These are phyloP conservation scores for Margaritifera margaritifera DNA, from an alignment of 2,888 invertebrate species.

Conservation along the genomic window DNA sequence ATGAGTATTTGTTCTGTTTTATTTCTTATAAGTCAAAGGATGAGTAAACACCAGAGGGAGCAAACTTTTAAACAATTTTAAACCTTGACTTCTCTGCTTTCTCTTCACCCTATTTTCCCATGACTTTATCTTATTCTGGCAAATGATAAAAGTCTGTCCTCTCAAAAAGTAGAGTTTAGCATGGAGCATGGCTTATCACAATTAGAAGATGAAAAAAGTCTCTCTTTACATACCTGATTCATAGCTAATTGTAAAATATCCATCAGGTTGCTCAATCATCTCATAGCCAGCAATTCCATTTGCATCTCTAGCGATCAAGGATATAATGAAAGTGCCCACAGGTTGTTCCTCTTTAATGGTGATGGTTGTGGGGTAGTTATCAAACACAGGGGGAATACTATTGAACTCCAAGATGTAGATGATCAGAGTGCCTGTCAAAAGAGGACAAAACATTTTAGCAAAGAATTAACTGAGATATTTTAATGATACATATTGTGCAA, in stretches of 20 bases:
- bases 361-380: slow-evolving; percentile 18
- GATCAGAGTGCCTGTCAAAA: slow-evolving; percentile 77
- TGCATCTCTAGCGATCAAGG: slow-evolving; percentile 63
- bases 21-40: too few relatives aligned
- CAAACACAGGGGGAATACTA: slow-evolving; percentile 78
- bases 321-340: slow-evolving; percentile 53
- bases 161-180: too few relatives aligned
- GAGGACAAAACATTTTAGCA: too few relatives aligned
- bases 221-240: slow-evolving; percentile 40
- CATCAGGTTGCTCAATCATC: slow-evolving; percentile 41
- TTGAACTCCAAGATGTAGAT: slow-evolving; percentile 79
- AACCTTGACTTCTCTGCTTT: too few relatives aligned
- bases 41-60: too few relatives aligned
- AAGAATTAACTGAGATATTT: too few relatives aligned
- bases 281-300: slow-evolving; percentile 53
- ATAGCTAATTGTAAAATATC: slow-evolving; percentile 42
- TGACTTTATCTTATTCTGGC: too few relatives aligned
- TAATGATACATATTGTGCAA: too few relatives aligned
- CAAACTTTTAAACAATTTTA: too few relatives aligned
- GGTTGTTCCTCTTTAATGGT: slow-evolving; percentile 59
- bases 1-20: too few relatives aligned
- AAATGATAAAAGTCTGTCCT: too few relatives aligned
- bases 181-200: neutral
- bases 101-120: too few relatives aligned
- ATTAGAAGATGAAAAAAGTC: neutral